A percentile compares a stretch with the other conserved stretches of the same genome.
Evolutionary conservation across 2,888 invertebrate species (phyloP).

Genomic region (Allygus modestus): DNA sequence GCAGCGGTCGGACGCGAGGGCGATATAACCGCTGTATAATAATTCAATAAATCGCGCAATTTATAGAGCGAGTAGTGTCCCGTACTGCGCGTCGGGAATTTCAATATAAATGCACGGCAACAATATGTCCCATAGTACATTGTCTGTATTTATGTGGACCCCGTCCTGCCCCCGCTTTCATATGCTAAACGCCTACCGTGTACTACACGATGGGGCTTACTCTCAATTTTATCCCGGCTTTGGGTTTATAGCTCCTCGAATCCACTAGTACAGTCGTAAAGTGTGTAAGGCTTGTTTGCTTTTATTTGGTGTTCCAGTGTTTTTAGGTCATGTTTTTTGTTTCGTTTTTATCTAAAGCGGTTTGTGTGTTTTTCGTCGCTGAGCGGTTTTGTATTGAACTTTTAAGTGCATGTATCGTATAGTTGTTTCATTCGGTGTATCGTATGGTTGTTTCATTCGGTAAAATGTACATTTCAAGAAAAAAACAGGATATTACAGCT

Average conservation of each 20-base stretch:
- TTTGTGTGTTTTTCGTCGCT: too few species aligned
- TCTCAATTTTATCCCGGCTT: conserved; percentile 44
- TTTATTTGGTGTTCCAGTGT: background rate
- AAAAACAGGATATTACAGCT: too few species aligned
- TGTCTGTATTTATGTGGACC: conserved; percentile 46
- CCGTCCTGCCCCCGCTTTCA: conserved; percentile 30
- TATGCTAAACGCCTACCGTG: conserved; percentile 50
- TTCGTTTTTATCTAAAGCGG: too few species aligned
- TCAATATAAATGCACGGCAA: conserved; percentile 57
- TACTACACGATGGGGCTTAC: conserved; percentile 22
- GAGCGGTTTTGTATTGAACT: too few species aligned
- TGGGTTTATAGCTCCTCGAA: background rate
- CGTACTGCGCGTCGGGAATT: conserved; percentile 33
- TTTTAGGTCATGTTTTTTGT: background rate
- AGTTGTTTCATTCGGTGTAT: too few species aligned
- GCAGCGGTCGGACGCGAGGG: background rate
- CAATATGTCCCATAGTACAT: conserved; percentile 56
- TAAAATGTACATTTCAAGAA: too few species aligned
- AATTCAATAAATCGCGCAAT: conserved; percentile 63
- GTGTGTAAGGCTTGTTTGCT: background rate
- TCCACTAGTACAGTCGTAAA: conserved; percentile 8
- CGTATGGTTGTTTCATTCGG: too few species aligned
- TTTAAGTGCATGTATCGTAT: too few species aligned
- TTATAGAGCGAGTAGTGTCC: conserved; percentile 58
- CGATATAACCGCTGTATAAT: conserved; percentile 58